Percentiles rank a stretch among this genome's conserved stretches.
Conservation (phyloP, 2,113 vertebrate species). For the Mormyrus lacerda region DNA sequence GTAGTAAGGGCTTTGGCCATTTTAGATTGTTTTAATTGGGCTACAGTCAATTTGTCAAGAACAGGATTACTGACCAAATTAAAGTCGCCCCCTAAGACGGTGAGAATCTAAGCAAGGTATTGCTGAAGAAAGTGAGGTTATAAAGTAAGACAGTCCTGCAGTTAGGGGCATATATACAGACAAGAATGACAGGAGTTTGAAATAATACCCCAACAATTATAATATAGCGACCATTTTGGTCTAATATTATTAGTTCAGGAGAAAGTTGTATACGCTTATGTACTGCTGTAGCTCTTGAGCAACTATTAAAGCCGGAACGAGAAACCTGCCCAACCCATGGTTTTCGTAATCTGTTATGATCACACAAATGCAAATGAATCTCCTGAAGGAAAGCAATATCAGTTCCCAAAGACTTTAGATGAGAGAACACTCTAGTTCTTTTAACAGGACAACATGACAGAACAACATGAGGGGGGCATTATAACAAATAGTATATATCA, state of each 20-base stretch:
- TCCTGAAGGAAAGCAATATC: conserved; percentile 5
- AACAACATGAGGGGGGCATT: no score
- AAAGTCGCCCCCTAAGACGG: neutral
- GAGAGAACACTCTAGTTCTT: neutral
- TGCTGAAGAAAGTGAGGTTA: neutral
- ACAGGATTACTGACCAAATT: neutral
- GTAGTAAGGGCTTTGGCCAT: neutral
- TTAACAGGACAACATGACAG: no score
- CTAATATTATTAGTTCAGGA: neutral
- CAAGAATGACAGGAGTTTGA: neutral
- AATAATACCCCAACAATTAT: neutral
- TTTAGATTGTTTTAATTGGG: neutral
- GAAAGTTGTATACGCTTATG: neutral
- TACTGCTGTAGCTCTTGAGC: neutral
- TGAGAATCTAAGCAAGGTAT: neutral
- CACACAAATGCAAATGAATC: neutral
- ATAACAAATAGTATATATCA: neutral
- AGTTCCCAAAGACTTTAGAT: neutral
- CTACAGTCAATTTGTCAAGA: neutral
- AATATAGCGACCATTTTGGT: neutral
- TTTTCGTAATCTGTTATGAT: neutral
- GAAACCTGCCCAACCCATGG: neutral
- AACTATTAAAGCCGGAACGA: neutral
- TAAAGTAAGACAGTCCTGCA: neutral
- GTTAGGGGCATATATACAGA: neutral